Evolutionary conservation across 2,113 vertebrate species (phyloP), one percentile per base, ranked within the genome.

Genomic region (Thunnus thynnus): DNA sequence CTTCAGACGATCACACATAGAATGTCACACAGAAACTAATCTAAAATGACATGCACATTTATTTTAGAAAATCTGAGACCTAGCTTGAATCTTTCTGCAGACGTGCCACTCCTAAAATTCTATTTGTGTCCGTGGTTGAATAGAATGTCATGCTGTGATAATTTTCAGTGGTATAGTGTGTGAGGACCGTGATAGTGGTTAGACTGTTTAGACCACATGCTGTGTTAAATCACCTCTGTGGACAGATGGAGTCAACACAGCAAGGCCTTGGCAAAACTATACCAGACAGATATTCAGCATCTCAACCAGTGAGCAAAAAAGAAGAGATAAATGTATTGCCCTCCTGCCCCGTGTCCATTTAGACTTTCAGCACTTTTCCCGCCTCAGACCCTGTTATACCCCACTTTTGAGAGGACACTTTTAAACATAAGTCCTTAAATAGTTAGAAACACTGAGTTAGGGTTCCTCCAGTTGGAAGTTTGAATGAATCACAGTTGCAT

Each of bases 191-290:
- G 48, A 72, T 16, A 30, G 18, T 18, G 32, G 32, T 25, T 25
- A 3, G 22, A 20, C 58, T 52, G 30, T 51, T 63, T 4, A 13
- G 47, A 32, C 22, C 60, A 3, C 79, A 71, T 51, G 47, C 75
- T 82, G 75, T 3, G 64, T 41, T 54, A 61, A 55, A 82, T 65
- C 67, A 51, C 48, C 20, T 48, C 72, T 60, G 27, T 44, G 32
- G 41, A 65, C 81, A 80, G 68, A 87, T 64, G 69, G 76, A 67
- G 10, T 36, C 50, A 3, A 41, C 63, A 30, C 47, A 32, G 9
- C 0, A 0, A 5, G 3, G n/a, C 30, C 46, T n/a, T 13, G 60
- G 11, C 32, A 27, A 30, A 13, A 76, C 25, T 7, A 12, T 2
- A 52, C 3, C 44, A 65, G 52, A 44, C 44, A 44, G 1, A n/a